phyloP scores from a whole-genome alignment of 1,140 invertebrate species.

The Drosophila parabipectinata region DNA sequence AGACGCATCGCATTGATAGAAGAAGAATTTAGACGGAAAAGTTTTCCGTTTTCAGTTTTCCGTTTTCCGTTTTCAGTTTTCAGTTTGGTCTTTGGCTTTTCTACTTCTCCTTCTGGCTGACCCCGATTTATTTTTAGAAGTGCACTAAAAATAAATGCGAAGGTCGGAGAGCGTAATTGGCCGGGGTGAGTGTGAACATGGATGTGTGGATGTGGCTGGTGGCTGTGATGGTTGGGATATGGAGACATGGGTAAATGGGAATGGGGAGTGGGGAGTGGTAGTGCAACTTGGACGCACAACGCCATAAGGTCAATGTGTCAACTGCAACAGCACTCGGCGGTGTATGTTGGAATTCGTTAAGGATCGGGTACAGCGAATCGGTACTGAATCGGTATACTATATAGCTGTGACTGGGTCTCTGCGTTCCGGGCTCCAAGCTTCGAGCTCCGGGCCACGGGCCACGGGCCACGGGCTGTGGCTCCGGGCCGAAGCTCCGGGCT shows the following conservation, averaged over 20 bases:
- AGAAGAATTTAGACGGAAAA: background rate
- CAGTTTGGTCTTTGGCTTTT: background rate
- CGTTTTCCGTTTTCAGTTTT: background rate
- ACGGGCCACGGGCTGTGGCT: background rate
- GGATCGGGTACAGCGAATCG: background rate
- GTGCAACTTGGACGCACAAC: constrained; percentile 28
- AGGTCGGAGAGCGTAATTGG: constrained; percentile 73
- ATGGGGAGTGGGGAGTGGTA: constrained; percentile 2
- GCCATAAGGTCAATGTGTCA: constrained; percentile 77
- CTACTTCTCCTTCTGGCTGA: constrained; percentile 47
- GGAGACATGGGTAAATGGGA: background rate
- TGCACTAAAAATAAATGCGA: constrained; percentile 80
- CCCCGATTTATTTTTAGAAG: constrained; percentile 78
- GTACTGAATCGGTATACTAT: background rate
- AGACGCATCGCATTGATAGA: background rate
- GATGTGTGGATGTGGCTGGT: background rate
- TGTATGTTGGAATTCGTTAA: background rate
- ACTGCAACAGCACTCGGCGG: constrained; percentile 22
- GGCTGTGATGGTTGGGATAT: background rate
- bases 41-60: background rate
- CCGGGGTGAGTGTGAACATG: constrained; percentile 4
- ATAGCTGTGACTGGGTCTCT: background rate
- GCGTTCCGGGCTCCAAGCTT: background rate
- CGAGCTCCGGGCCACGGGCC: background rate
- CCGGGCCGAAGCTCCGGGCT: background rate